Percentiles rank a stretch among this genome's conserved stretches.
Evolutionary conservation across 2,797 vertebrate genomes (phyloP).

Genomic region (Menidia menidia): DNA sequence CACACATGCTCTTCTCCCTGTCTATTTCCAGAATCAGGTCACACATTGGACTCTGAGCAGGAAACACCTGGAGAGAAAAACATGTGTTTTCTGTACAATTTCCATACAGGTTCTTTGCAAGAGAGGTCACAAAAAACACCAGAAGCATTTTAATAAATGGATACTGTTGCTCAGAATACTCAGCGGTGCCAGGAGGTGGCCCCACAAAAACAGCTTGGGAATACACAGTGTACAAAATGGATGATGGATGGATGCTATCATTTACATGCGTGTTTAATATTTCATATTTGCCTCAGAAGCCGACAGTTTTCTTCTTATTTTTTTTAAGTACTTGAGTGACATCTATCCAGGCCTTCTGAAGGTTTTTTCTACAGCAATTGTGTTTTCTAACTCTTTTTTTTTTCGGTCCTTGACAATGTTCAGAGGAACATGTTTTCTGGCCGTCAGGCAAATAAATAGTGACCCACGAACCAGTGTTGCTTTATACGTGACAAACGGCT

Average conservation of each 20-base stretch:
- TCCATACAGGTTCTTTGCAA: neutral
- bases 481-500: no score
- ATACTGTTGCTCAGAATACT: no score
- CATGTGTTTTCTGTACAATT: neutral
- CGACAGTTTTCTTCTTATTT: neutral
- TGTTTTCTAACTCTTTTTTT: neutral
- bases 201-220: no score
- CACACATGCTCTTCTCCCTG: conserved; percentile 70
- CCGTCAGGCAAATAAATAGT: neutral
- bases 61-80: conserved; percentile 68
- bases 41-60: conserved; percentile 75
- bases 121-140: neutral
- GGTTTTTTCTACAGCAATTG: neutral
- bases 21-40: conserved; percentile 77
- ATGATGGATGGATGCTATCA: no score
- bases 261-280: no score
- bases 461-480: no score
- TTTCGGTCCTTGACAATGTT: neutral
- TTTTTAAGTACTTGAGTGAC: neutral
- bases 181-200: no score
- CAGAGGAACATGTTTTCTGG: neutral
- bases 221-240: no score
- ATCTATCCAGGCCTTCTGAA: neutral
- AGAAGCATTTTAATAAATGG: no score
- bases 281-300: neutral